Evolutionary conservation across 53 echinoderm and acorn worm species (phyloP).

Genomic region (Temnopleurus reevesii): DNA sequence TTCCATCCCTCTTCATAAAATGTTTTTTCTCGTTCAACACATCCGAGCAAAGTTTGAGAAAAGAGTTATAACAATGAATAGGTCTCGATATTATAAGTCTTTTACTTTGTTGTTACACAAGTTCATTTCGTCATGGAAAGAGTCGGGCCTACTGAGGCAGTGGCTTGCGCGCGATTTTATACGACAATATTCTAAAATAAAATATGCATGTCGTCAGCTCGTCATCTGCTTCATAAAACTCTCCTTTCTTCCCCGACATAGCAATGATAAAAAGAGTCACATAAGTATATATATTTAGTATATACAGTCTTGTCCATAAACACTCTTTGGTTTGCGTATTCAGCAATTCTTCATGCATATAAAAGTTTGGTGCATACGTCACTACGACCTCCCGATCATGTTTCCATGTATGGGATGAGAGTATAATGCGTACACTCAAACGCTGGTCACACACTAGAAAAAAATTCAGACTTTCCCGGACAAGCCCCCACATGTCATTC

Average conservation of each 20-base stretch:
- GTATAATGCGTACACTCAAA: conserved; percentile 20
- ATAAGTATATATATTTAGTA: conserved; percentile 58
- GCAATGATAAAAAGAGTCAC: conserved; percentile 55
- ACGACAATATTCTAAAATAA: not conserved
- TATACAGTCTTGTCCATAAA: conserved; percentile 55
- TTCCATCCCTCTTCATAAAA: not conserved
- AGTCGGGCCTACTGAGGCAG: not conserved
- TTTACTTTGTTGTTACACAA: not conserved
- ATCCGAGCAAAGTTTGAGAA: conserved; percentile 26
- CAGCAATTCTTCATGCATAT: conserved; percentile 61
- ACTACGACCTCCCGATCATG: not conserved
- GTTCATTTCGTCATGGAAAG: not conserved
- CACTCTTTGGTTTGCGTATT: conserved; percentile 63
- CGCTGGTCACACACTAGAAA: conserved; percentile 46
- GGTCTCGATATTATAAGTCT: not conserved
- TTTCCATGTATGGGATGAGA: not conserved
- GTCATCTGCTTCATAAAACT: not conserved
- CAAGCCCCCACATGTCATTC: not conserved
- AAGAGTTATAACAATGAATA: not conserved
- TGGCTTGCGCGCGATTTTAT: not conserved
- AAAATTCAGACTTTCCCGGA: conserved; percentile 28
- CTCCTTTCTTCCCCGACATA: not conserved
- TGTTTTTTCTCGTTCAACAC: not conserved
- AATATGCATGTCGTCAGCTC: not conserved
- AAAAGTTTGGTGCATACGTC: conserved; percentile 29